Conservation (phyloP, 1,140 invertebrate genomes). For the Manduca sexta region DNA sequence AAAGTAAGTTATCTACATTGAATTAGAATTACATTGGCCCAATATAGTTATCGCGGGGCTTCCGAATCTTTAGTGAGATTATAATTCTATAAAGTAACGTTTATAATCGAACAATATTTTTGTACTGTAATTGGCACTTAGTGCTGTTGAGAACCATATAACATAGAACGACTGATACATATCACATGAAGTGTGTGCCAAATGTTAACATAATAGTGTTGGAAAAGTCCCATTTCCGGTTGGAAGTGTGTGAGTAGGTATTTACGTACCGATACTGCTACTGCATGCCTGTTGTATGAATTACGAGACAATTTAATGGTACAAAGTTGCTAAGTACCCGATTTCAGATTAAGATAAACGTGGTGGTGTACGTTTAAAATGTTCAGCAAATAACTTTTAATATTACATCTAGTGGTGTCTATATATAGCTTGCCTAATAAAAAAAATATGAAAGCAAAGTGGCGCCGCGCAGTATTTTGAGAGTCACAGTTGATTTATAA, state of each 20-base stretch:
- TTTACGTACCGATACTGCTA: slow-evolving; percentile 14
- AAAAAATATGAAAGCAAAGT: too few relatives aligned
- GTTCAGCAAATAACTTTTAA: too few relatives aligned
- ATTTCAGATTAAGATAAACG: not conserved
- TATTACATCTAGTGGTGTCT: too few relatives aligned
- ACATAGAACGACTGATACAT: not conserved
- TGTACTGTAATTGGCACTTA: not conserved
- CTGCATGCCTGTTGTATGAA: too few relatives aligned
- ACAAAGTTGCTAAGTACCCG: too few relatives aligned
- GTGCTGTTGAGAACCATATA: too few relatives aligned
- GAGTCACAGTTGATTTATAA: too few relatives aligned
- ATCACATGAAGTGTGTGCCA: slow-evolving; percentile 29
- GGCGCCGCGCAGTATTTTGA: too few relatives aligned
- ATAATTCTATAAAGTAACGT: too few relatives aligned
- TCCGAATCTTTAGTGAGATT: slow-evolving; percentile 7
- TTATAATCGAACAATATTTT: slow-evolving; percentile 1
- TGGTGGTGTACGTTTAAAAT: not conserved
- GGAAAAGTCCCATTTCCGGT: slow-evolving; percentile 38
- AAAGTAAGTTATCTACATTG: slow-evolving; percentile 6
- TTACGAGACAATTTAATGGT: slow-evolving; percentile 1
- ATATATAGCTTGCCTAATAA: too few relatives aligned
- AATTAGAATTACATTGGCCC: too few relatives aligned
- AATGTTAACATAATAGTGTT: slow-evolving; percentile 19
- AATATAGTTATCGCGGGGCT: slow-evolving; percentile 17
- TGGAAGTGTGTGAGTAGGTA: slow-evolving; percentile 7